Conservation (phyloP, 1,140 invertebrate species). For the Eubasilissa regina region DNA sequence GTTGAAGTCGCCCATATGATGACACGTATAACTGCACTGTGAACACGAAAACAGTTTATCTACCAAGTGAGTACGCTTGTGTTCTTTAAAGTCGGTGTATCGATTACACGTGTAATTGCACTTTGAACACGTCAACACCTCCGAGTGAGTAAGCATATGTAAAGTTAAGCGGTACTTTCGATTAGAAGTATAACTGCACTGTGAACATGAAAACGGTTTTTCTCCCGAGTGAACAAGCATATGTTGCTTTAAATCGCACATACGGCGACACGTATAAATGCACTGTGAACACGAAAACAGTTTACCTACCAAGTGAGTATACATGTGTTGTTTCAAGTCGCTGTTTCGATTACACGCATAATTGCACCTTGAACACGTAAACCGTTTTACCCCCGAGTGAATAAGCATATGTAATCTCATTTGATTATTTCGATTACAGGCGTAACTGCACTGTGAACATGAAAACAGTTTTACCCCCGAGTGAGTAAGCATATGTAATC, state of each 20-base stretch:
- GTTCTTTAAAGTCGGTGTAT: constrained; percentile 61
- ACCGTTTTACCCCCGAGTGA: constrained; percentile 85
- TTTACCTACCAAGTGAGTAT: constrained; percentile 91
- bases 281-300: constrained; percentile 94
- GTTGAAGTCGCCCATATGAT: constrained; percentile 91
- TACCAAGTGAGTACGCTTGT: constrained; percentile 90
- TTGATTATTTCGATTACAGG: background rate
- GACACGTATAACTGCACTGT: constrained; percentile 87
- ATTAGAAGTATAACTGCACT: too few species aligned
- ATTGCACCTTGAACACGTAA: background rate
- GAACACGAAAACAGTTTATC: constrained; percentile 91
- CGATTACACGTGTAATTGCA: too few species aligned
- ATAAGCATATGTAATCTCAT: too few species aligned
- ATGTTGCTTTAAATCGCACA: constrained; percentile 65
- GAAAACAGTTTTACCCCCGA: background rate
- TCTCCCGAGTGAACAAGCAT: too few species aligned
- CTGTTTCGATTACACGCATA: background rate
- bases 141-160: background rate
- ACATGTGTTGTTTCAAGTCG: constrained; percentile 62
- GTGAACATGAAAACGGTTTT: too few species aligned
- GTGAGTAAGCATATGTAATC: too few species aligned
- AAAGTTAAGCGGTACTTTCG: too few species aligned
- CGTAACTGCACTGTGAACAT: background rate
- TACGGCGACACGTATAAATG: constrained; percentile 86
- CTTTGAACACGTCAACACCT: background rate